Evolutionary conservation across 2,113 vertebrate species (phyloP).

Genomic region (Paracyprichromis sp.): DNA sequence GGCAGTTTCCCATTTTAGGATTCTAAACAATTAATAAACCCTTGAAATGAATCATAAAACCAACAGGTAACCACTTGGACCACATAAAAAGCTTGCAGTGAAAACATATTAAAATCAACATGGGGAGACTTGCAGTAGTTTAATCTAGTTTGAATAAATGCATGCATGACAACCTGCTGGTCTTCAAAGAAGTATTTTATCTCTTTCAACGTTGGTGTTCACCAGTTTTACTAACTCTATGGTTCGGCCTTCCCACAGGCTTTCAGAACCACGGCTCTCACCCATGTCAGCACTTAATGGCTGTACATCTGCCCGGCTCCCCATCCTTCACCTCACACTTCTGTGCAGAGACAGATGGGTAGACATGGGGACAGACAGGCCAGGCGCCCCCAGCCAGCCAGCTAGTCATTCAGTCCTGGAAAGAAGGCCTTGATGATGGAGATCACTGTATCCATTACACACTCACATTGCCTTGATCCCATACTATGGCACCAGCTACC

Average conservation of each 20-base stretch:
- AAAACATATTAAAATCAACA: neutral
- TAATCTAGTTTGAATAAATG: neutral
- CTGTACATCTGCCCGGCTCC: conserved; percentile 60
- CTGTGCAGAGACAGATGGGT: conserved; percentile 51
- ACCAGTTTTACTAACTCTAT: neutral
- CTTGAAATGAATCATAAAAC: neutral
- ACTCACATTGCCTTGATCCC: neutral
- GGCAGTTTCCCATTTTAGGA: neutral
- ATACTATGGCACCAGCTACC: conserved; percentile 6
- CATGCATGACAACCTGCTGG: neutral
- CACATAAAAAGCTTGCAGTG: rapidly evolving
- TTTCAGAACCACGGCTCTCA: conserved; percentile 14
- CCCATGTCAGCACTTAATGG: conserved; percentile 65
- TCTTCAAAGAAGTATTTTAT: neutral
- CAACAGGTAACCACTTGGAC: neutral
- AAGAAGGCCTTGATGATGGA: conserved; percentile 10
- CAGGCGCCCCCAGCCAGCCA: conserved; percentile 27
- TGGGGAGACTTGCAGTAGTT: neutral
- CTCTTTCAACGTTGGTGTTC: neutral
- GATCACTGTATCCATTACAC: conserved; percentile 49
- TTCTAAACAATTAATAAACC: neutral
- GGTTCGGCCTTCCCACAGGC: conserved; percentile 1
- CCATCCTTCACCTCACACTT: conserved; percentile 75
- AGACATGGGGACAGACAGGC: conserved; percentile 64
- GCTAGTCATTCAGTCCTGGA: conserved; percentile 7